Percentiles rank a stretch among this genome's conserved stretches.
phyloP scores from a whole-genome alignment of 2,113 vertebrate genomes.

The Vombatus ursinus region DNA sequence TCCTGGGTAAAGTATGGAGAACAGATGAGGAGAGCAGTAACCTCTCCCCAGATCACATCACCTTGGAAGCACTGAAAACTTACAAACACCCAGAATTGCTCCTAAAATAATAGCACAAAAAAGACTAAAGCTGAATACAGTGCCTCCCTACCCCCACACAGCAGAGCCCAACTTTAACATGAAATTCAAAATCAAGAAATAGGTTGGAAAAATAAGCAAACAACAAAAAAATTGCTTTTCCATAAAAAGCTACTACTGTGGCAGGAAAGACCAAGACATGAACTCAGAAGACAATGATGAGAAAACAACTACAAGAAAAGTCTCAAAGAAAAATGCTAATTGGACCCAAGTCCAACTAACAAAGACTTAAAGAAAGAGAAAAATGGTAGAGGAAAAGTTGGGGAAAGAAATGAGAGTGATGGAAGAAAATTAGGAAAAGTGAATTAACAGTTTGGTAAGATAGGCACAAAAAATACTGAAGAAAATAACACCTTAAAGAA shows the following conservation, averaged over 20 bases:
- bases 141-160: neutral
- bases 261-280: neutral
- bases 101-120: neutral
- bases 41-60: neutral
- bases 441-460: neutral
- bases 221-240: neutral
- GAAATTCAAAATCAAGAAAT: no score
- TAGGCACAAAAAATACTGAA: neutral
- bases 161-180: neutral
- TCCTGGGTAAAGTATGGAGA: neutral
- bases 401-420: neutral
- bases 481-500: neutral
- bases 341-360: neutral
- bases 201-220: no score
- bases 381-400: neutral
- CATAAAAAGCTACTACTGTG: neutral
- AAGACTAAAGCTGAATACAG: neutral
- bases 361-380: neutral
- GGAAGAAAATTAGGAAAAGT: neutral
- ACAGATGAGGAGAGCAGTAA: neutral
- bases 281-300: neutral
- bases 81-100: neutral
- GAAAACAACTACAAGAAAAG: neutral
- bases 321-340: neutral
- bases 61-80: neutral